Conservation (phyloP, 2,888 invertebrate species). For the Bombylius discolor region DNA sequence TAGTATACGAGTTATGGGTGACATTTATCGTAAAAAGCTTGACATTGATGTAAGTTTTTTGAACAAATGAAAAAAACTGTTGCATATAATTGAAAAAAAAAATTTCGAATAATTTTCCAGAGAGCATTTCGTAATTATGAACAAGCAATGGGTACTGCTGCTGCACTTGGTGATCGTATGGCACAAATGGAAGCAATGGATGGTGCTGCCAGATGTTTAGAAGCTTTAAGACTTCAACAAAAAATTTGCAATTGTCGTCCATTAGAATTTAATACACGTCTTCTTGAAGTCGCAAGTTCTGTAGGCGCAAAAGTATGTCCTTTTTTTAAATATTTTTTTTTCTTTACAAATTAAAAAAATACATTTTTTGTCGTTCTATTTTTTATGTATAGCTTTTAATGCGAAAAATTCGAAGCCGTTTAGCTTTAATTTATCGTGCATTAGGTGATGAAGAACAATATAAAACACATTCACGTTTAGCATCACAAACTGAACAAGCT, state of each 20-base stretch:
- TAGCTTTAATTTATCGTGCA: conserved; percentile 69
- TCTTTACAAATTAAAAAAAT: background rate
- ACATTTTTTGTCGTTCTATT: background rate
- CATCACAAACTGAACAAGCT: conserved; percentile 51
- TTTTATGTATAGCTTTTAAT: conserved; percentile 52
- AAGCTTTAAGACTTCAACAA: conserved; percentile 56
- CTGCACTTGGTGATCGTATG: conserved; percentile 64
- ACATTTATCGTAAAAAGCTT: conserved; percentile 68
- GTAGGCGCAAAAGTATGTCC: conserved; percentile 66
- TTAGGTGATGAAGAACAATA: conserved; percentile 71
- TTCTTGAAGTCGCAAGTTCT: conserved; percentile 70
- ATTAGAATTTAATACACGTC: conserved; percentile 69
- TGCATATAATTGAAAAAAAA: background rate
- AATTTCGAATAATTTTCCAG: conserved; percentile 16
- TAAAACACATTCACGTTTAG: conserved; percentile 52
- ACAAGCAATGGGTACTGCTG: conserved; percentile 73
- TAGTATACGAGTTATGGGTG: conserved; percentile 71
- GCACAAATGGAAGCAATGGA: conserved; percentile 88
- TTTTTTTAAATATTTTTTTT: background rate
- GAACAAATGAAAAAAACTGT: background rate
- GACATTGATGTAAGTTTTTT: conserved; percentile 57
- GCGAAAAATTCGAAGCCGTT: conserved; percentile 61
- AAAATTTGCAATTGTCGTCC: conserved; percentile 80
- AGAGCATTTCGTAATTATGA: conserved; percentile 61
- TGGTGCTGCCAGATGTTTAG: conserved; percentile 68